Evolutionary conservation across 2,113 vertebrate species (phyloP), one percentile per base, ranked within the genome.

Genomic region (Xenotilapia longispinis): DNA sequence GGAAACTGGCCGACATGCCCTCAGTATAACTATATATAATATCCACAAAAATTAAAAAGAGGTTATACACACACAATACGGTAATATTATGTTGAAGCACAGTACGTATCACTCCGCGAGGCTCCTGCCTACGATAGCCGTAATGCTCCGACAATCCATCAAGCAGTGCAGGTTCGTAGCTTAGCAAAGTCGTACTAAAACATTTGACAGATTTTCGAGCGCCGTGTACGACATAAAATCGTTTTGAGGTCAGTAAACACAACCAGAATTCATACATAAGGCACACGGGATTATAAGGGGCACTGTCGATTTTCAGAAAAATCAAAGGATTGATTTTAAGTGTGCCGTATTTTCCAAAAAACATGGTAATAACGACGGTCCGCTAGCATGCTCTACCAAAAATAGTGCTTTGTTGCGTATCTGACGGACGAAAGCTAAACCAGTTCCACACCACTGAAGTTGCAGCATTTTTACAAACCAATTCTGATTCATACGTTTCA

Each of bases 141-240:
- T 49, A 49, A 49, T 49, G 7, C 47, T 51, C 47, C 7, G 0
- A 51, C 49, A 51, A 9, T 51, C 4, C 17, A 51, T 2, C 49
- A 19, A 1, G 49, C 8, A 0, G 0, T 19, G 17, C 4, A 2
- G 47, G 0, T 42, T 42, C 3, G 1, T 45, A 51, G 5, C 49
- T 51, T 5, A 49, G 15, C 15, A 17, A 47, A 47, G 15, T 47
- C 6, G 1, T 17, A 47, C 15, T 47, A 0, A 17, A 47, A 8
- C 4, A 4, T 17, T 3, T 49, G 14, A 47, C 45, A 47, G 45
- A 17, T 17, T 47, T 47, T 47, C 7, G 0, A 47, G 15, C 4
- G 15, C 45, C 0, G 15, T 47, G 15, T 47, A 47, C 28, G 1
- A 28, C 45, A 17, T 17, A 49, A 4, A 1, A 49, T 49, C 3